These are phyloP conservation scores for Haemorhous mexicanus DNA, from an alignment of 2,113 vertebrate species.

Conservation along the genomic window DNA sequence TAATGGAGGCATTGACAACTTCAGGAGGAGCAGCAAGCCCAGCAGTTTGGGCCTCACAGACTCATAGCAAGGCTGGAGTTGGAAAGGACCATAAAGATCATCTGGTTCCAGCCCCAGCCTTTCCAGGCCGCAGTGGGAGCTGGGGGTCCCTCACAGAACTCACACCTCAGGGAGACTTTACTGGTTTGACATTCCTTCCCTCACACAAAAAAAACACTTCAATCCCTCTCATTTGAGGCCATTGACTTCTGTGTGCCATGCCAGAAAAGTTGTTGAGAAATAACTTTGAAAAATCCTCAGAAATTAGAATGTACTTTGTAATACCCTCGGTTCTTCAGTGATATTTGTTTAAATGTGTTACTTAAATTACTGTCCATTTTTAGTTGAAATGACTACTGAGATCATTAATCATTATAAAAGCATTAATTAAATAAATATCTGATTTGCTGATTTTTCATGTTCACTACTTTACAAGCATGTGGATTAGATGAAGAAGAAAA, in stretches of 20 bases:
- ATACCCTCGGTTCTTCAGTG: background rate
- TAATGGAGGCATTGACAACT: rapidly evolving
- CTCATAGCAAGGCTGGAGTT: background rate
- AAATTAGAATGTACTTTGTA: background rate
- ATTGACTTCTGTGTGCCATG: background rate
- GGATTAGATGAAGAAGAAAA: background rate
- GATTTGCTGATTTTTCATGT: slow-evolving; percentile 56
- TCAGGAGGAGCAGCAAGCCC: background rate
- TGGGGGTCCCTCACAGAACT: background rate
- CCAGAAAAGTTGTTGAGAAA: background rate
- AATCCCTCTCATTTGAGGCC: background rate
- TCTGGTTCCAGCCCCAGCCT: background rate
- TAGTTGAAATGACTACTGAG: slow-evolving; percentile 44
- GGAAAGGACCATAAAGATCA: background rate
- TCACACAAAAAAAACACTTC: background rate
- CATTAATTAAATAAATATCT: slow-evolving; percentile 51
- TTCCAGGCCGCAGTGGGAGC: background rate
- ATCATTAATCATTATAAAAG: slow-evolving; percentile 55
- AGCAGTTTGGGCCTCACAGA: background rate
- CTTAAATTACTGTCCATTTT: slow-evolving; percentile 26
- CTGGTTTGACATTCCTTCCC: background rate
- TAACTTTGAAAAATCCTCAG: background rate
- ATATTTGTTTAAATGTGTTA: background rate
- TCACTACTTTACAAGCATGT: background rate
- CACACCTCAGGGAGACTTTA: background rate